Evolutionary conservation across 2,113 vertebrate species (phyloP).

Genomic region (Sus scrofa): T2T-Sscrofa CM000827.6:80215001-80215500

Average conservation of each 20-base stretch:
- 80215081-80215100: background rate
- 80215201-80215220: background rate
- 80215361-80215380: conserved; percentile 2
- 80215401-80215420: background rate
- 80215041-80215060: background rate
- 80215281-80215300: conserved; percentile 4
- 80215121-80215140: conserved; percentile 24
- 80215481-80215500: background rate
- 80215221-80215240: background rate
- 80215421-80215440: conserved; percentile 20
- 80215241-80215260: background rate
- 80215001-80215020: background rate
- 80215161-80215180: conserved; percentile 31
- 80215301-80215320: background rate
- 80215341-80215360: background rate
- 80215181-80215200: conserved; percentile 20
- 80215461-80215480: conserved; percentile 34
- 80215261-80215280: conserved; percentile 6
- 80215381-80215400: background rate
- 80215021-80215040: conserved; percentile 45
- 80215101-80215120: background rate
- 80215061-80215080: background rate
- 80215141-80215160: background rate
- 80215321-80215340: conserved; percentile 40
- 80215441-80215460: conserved; percentile 26